Conservation (phyloP, 2,113 vertebrate species). For the Corythoichthys intestinalis region DNA sequence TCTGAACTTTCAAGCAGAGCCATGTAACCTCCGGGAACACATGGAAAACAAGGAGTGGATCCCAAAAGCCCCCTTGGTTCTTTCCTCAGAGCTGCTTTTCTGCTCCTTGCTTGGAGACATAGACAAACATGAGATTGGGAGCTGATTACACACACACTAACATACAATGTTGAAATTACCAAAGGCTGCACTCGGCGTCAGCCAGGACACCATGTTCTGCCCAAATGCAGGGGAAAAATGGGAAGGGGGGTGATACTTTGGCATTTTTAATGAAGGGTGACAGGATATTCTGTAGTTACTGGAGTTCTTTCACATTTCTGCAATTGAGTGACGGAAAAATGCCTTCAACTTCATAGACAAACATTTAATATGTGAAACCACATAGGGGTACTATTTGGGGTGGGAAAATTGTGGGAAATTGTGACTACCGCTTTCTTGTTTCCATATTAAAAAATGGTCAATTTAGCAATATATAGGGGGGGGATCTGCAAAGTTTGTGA, state of each 20-base stretch:
- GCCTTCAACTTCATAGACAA: not conserved
- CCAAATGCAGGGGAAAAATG: conserved; percentile 5
- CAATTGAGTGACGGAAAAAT: conserved; percentile 13
- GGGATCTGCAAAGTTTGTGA: not conserved
- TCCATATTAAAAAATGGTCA: conserved; percentile 1
- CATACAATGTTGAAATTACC: conserved; percentile 22
- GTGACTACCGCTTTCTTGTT: conserved; percentile 7
- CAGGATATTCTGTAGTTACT: not conserved
- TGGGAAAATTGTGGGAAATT: conserved; percentile 7
- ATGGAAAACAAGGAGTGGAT: conserved; percentile 71
- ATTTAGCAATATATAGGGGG: conserved; percentile 2
- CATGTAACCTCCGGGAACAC: conserved; percentile 62
- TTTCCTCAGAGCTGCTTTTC: conserved; percentile 28
- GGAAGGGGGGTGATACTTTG: conserved; percentile 11
- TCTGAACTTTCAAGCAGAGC: conserved; percentile 71
- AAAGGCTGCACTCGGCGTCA: conserved; percentile 28
- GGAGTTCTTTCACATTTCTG: conserved; percentile 6
- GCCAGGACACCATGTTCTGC: conserved; percentile 30
- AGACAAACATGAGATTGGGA: conserved; percentile 19
- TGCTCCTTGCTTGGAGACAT: conserved; percentile 30
- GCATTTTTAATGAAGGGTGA: conserved; percentile 7
- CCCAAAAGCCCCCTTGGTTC: conserved; percentile 47
- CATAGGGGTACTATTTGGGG: conserved; percentile 10
- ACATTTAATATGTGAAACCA: conserved; percentile 25
- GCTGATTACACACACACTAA: conserved; percentile 25